Evolutionary conservation across 2,113 vertebrate genomes (phyloP).

Genomic region (Sebastes schlegelii): DNA sequence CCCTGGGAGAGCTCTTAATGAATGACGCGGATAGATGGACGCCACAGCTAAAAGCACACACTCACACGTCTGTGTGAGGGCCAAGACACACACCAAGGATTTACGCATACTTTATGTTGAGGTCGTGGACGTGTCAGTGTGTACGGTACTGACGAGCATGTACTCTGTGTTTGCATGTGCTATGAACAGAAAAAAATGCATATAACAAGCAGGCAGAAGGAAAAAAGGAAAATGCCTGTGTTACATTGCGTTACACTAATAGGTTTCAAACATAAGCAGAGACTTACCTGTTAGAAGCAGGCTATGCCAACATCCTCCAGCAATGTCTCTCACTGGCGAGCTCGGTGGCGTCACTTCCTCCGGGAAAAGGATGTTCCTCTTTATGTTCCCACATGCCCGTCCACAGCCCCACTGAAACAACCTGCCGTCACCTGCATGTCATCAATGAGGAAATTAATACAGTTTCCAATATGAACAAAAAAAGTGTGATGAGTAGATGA

Average conservation of each 20-base stretch:
- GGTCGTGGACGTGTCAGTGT: constrained; percentile 42
- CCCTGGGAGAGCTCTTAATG: constrained; percentile 80
- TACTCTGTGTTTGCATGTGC: constrained; percentile 18
- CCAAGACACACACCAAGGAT: constrained; percentile 60
- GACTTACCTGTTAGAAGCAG: constrained; percentile 70
- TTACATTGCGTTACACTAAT: background rate
- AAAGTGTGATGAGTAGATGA: no score
- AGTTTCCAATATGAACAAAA: background rate
- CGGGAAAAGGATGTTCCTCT: constrained; percentile 59
- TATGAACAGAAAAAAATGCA: constrained; percentile 8
- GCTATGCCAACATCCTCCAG: constrained; percentile 60
- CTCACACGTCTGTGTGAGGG: constrained; percentile 61
- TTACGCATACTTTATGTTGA: constrained; percentile 39
- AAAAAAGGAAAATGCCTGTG: background rate
- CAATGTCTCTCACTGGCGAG: constrained; percentile 51
- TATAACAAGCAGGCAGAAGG: constrained; percentile 2
- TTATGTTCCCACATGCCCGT: constrained; percentile 51
- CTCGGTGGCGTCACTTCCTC: constrained; percentile 54
- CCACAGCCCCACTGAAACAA: constrained; percentile 71
- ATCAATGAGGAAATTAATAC: background rate
- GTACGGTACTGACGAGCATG: constrained; percentile 14
- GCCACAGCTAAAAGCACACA: constrained; percentile 64
- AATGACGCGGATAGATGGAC: constrained; percentile 80
- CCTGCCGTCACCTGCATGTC: constrained; percentile 55
- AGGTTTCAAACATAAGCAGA: constrained; percentile 8